Evolutionary conservation across 2,113 vertebrate species (phyloP).

Genomic region (Cyphomyrus plagiostoma): DNA sequence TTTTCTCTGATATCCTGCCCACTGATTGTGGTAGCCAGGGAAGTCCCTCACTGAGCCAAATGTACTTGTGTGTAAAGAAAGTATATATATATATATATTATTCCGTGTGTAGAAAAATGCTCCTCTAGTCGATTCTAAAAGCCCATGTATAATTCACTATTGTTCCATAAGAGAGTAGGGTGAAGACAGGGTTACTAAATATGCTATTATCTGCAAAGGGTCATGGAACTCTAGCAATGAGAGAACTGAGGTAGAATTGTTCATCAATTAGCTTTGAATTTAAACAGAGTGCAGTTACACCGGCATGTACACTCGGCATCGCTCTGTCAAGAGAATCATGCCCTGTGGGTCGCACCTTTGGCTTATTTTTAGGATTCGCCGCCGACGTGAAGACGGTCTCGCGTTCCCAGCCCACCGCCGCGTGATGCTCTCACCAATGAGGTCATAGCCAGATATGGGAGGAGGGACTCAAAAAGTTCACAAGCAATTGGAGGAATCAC

Average conservation of each 20-base stretch:
- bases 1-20: background rate
- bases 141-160: background rate
- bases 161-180: background rate
- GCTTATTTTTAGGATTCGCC: conserved; percentile 18
- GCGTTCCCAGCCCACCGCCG: conserved; percentile 17
- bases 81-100: background rate
- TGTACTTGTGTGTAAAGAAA: background rate
- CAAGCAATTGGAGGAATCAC: background rate
- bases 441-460: background rate
- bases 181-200: background rate
- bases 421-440: conserved; percentile 19
- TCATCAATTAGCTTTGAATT: background rate
- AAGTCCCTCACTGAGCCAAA: background rate
- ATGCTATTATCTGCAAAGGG: background rate
- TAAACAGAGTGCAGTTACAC: background rate
- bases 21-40: background rate
- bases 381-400: conserved; percentile 23
- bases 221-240: background rate
- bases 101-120: background rate
- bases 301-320: no score
- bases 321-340: conserved; percentile 18
- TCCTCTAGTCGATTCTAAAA: background rate
- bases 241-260: background rate
- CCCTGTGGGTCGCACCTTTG: conserved; percentile 23
- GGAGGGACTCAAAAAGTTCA: background rate